phyloP scores from a whole-genome alignment of 2,113 vertebrate species.

The Gymnobelideus leadbeateri region DNA sequence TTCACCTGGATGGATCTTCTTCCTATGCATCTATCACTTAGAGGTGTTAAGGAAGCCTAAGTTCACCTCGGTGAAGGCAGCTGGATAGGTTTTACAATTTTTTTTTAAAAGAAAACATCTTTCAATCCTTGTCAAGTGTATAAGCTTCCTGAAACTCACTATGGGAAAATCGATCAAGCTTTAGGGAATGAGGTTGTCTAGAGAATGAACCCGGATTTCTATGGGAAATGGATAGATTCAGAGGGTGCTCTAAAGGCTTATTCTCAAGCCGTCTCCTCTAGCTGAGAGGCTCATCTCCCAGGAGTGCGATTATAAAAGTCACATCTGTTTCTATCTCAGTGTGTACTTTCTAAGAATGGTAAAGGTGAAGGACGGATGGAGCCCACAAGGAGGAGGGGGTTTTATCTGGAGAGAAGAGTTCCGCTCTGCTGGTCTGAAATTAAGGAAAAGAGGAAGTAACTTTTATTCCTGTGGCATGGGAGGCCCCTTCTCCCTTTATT shows the following conservation, averaged over 20 bases:
- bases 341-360: conserved; percentile 29
- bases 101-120: neutral
- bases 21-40: neutral
- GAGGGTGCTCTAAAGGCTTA: conserved; percentile 24
- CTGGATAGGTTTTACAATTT: neutral
- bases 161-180: conserved; percentile 19
- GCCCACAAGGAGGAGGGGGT: conserved; percentile 59
- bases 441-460: conserved; percentile 76
- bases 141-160: conserved; percentile 9
- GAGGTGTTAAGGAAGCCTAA: neutral
- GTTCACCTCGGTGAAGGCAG: neutral
- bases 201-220: conserved; percentile 52
- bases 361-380: conserved; percentile 48
- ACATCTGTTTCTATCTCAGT: conserved; percentile 67
- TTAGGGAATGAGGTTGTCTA: conserved; percentile 25
- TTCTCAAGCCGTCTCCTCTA: conserved; percentile 20
- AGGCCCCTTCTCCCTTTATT: conserved; percentile 57
- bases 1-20: neutral
- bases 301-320: conserved; percentile 45
- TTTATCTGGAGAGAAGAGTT: conserved; percentile 76
- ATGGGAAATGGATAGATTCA: neutral
- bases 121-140: neutral
- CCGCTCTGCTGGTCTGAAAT: conserved; percentile 76
- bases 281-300: conserved; percentile 58
- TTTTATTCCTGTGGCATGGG: conserved; percentile 82